Evolutionary conservation across 2,113 vertebrate species (phyloP), one percentile per base, ranked within the genome.

Genomic region (Cettia cetti): DNA sequence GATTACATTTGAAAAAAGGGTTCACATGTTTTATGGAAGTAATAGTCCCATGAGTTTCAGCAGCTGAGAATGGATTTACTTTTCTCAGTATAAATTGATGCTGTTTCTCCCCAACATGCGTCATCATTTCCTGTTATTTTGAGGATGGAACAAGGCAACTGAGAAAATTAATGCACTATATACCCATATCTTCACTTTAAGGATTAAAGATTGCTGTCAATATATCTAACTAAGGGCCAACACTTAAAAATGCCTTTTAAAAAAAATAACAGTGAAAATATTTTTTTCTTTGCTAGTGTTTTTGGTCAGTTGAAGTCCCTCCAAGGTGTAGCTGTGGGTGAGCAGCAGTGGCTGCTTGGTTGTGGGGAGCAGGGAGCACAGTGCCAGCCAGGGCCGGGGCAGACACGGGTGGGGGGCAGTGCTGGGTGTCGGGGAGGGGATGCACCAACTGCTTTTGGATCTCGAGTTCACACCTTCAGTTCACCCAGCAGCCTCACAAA

Each of bases 281-380:
- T 1, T 6, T 60, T 39, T 78, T 52, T 8, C 18, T 54, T 60
- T 7, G 7, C 1, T 10, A 2, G 39, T 18, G 10, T 10, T 40
- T 53, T 11, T 3, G 20, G 15, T 6, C 39, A 28, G 45, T 0
- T 16, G 68, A 28, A 35, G 31, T 6, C 22, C 20, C n/a, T 4
- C 0, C 23, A 15, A 5, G 0, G 8, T 2, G 3, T 1, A n/a
- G 6, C 4, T 5, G 31, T 4, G 3, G 7, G 53, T 20, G 57
- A 14, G 15, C 47, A 40, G 44, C 7, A 19, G 1, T 0, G 33
- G 40, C 59, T 31, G 33, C 0, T 21, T 5, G 54, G 44, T 16
- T 5, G 2, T 2, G 17, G 44, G 44, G 17, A 15, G n/a, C 70
- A 24, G 64, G 4, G 15, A 5, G 33, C 18, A 26, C 21, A 3